phyloP scores from a whole-genome alignment of 2,797 vertebrate genomes.

The Botia almorhae region DNA sequence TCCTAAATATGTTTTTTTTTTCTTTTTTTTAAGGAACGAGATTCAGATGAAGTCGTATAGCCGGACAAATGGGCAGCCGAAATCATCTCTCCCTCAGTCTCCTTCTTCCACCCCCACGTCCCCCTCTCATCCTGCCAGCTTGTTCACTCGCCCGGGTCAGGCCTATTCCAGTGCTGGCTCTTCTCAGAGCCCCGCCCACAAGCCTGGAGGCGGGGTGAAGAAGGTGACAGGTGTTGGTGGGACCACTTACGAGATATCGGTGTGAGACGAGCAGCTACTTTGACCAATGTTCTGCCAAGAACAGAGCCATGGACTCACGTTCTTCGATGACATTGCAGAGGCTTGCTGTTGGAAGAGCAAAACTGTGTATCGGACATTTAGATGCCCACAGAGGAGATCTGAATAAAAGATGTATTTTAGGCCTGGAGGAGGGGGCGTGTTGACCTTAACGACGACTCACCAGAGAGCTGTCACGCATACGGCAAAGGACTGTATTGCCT shows the following conservation, averaged over 20 bases:
- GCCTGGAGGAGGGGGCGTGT: conserved; percentile 31
- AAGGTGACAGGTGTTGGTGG: conserved; percentile 95
- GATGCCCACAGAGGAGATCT: neutral
- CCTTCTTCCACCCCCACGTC: conserved; percentile 73
- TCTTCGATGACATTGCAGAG: conserved; percentile 4
- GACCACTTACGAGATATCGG: conserved; percentile 95
- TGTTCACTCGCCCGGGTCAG: conserved; percentile 65
- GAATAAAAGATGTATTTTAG: conserved; percentile 14
- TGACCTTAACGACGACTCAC: neutral
- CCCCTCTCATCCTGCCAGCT: conserved; percentile 70
- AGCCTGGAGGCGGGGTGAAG: conserved; percentile 86
- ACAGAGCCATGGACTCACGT: conserved; percentile 22
- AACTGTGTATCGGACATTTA: conserved; percentile 1
- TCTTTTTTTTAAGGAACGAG: conserved; percentile 80
- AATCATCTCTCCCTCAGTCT: conserved; percentile 73
- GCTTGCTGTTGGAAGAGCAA: conserved; percentile 21
- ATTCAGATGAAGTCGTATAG: conserved; percentile 88
- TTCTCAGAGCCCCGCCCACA: conserved; percentile 81
- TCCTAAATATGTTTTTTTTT: conserved; percentile 11
- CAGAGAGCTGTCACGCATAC: conserved; percentile 33
- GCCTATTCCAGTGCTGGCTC: conserved; percentile 80
- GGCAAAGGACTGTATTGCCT: conserved; percentile 54
- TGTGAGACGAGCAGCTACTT: conserved; percentile 75
- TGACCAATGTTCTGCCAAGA: neutral
- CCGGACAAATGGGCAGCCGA: conserved; percentile 86